Conservation (phyloP, 2,888 invertebrate species). For the Polyommatus icarus region DNA sequence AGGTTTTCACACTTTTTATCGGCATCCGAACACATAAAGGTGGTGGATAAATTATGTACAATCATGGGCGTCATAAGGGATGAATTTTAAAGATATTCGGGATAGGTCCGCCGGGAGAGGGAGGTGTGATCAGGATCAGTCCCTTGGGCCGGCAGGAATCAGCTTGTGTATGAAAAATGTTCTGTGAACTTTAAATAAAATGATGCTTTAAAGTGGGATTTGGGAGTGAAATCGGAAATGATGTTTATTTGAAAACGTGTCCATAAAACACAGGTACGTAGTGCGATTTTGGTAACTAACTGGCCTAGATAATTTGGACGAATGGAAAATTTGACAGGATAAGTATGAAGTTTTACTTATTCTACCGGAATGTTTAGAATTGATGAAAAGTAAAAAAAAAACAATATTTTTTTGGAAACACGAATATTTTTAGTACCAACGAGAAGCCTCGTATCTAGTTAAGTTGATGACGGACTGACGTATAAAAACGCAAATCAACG, state of each 20-base stretch:
- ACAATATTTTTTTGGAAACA: not conserved
- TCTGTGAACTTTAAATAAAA: conserved; percentile 16
- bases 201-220: conserved; percentile 4
- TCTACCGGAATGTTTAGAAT: not conserved
- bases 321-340: no score
- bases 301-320: no score
- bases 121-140: conserved; percentile 33
- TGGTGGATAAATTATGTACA: conserved; percentile 18
- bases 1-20: not conserved
- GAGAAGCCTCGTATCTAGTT: not conserved
- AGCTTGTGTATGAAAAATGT: conserved; percentile 18
- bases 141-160: conserved; percentile 27
- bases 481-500: conserved; percentile 25
- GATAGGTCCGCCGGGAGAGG: conserved; percentile 14
- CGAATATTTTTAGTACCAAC: no score
- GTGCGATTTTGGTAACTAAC: not conserved
- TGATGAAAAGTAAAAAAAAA: not conserved
- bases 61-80: conserved; percentile 24
- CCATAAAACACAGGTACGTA: no score
- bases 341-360: not conserved
- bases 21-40: not conserved
- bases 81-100: conserved; percentile 31
- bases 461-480: not conserved
- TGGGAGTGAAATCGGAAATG: not conserved
- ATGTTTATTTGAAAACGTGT: not conserved